These are phyloP conservation scores for Tetranychus piercei DNA, from an alignment of 2,888 invertebrate species.

Conservation along the genomic window DNA sequence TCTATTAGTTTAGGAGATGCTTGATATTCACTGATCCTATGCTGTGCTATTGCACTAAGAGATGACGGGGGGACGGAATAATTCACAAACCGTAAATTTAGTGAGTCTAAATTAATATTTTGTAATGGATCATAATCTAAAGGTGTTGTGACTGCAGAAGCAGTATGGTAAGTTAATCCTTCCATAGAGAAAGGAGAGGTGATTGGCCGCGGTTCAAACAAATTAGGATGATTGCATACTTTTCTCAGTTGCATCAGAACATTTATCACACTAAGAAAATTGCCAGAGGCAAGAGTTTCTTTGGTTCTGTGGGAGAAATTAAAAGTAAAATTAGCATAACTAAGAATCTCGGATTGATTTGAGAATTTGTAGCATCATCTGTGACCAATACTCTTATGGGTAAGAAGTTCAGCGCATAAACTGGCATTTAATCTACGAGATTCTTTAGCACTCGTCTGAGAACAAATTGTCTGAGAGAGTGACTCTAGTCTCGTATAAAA, in stretches of 20 bases:
- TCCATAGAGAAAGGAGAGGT: conserved; percentile 79
- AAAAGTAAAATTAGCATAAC: too few relatives aligned
- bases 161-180: conserved; percentile 48
- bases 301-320: conserved; percentile 48
- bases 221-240: conserved; percentile 93
- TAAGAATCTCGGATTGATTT: neutral
- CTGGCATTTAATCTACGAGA: neutral
- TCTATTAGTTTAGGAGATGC: conserved; percentile 51
- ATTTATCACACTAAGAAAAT: conserved; percentile 82
- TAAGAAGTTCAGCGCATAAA: neutral
- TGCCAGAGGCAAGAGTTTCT: conserved; percentile 79
- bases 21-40: conserved; percentile 54
- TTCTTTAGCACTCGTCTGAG: neutral
- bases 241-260: conserved; percentile 90
- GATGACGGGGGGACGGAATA: conserved; percentile 40
- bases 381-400: conserved; percentile 13
- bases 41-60: conserved; percentile 62
- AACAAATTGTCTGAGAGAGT: neutral
- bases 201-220: conserved; percentile 89
- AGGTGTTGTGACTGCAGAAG: conserved; percentile 50
- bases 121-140: conserved; percentile 54
- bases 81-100: conserved; percentile 48
- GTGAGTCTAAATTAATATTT: conserved; percentile 45
- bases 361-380: neutral
- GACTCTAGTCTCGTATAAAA: neutral